Conservation (phyloP, 2,797 vertebrate genomes). For the Chiroxiphia lanceolata region DNA sequence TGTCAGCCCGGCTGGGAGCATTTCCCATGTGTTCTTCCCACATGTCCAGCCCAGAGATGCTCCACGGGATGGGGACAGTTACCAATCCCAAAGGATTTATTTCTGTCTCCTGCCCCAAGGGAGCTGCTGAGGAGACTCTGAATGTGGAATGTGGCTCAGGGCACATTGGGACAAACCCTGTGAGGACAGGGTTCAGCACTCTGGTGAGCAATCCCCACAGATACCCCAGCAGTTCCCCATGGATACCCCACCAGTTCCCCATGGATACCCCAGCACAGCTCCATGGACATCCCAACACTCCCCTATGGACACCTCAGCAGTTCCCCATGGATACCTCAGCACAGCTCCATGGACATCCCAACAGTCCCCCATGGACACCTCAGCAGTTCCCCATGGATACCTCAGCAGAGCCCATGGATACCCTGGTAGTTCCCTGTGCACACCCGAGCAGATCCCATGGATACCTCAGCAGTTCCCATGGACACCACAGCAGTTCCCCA, state of each 20-base stretch:
- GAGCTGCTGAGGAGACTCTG: neutral
- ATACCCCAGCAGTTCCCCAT: neutral
- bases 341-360: neutral
- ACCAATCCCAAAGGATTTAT: no score
- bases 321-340: fast-evolving
- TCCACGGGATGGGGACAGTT: no score
- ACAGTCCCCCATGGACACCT: fast-evolving
- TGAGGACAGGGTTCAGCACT: neutral
- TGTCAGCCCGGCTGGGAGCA: neutral
- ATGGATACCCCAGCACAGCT: fast-evolving
- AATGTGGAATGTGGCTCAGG: fast-evolving
- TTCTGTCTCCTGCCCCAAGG: neutral
- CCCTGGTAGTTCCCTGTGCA: no score
- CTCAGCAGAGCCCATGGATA: no score
- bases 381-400: neutral
- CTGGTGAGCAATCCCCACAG: neutral
- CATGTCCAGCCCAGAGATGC: neutral
- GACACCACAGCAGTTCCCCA: neutral
- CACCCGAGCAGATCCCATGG: neutral
- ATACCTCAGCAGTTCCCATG: fast-evolving
- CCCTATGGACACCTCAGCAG: neutral
- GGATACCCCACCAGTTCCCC: neutral
- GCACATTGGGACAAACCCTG: neutral
- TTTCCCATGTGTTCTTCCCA: fast-evolving
- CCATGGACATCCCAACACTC: neutral